These are phyloP conservation scores for Ornithorhynchus anatinus DNA, from an alignment of 2,113 vertebrate species.

Conservation along the genomic window DNA sequence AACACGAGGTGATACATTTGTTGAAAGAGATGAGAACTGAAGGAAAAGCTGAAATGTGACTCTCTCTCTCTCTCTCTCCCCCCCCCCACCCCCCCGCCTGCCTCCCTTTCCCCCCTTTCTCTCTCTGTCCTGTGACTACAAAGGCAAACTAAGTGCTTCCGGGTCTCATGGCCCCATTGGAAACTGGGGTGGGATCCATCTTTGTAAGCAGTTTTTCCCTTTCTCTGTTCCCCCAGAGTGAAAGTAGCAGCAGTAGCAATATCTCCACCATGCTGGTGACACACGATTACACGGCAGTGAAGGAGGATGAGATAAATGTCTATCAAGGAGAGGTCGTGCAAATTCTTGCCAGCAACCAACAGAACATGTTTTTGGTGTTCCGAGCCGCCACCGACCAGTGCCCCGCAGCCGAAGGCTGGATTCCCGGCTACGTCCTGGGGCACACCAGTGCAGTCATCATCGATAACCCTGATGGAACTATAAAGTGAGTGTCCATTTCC, in stretches of 20 bases:
- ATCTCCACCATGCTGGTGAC: constrained; percentile 99
- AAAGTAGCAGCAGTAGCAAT: constrained; percentile 99
- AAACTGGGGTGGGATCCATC: too few species aligned
- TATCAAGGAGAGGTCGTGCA: constrained; percentile 98
- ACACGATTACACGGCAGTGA: constrained; percentile 96
- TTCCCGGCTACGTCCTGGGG: constrained; percentile 96
- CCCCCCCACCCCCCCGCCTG: background rate
- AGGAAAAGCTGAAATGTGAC: background rate
- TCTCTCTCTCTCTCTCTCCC: rapidly evolving
- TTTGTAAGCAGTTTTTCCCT: constrained; percentile 28
- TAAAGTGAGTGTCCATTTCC: constrained; percentile 81
- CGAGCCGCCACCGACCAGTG: constrained; percentile 96
- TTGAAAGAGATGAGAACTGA: background rate
- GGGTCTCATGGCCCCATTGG: too few species aligned
- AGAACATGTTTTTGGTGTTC: constrained; percentile 99
- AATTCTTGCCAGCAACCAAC: constrained; percentile 99
- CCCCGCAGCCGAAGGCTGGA: constrained; percentile 99
- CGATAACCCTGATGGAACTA: constrained; percentile 91
- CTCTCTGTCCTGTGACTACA: too few species aligned
- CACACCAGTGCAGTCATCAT: constrained; percentile 91
- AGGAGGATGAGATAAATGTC: constrained; percentile 99
- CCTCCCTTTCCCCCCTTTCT: constrained; percentile 10
- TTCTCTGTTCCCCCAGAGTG: constrained; percentile 81
- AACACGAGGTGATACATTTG: background rate
- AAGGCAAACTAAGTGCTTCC: too few species aligned